Conservation (phyloP, 1,140 invertebrate genomes). For the Carposina sasakii region DNA sequence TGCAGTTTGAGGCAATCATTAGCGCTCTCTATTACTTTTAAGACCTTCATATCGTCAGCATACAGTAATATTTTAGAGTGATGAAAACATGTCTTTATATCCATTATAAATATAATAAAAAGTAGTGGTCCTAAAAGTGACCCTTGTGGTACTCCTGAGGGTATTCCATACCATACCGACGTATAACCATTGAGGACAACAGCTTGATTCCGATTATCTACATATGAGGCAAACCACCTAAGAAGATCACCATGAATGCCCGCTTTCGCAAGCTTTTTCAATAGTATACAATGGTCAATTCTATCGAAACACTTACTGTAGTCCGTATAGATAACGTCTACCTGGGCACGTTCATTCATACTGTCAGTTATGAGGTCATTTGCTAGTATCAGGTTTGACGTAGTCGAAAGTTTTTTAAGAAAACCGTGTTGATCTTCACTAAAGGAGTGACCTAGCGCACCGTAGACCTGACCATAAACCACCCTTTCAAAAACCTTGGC, state of each 20-base stretch:
- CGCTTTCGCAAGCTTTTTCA: neutral
- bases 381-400: neutral
- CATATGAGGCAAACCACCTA: conserved; percentile 28
- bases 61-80: neutral
- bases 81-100: neutral
- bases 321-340: conserved; percentile 33
- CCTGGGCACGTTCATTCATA: conserved; percentile 12
- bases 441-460: conserved; percentile 8
- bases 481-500: conserved; percentile 26
- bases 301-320: conserved; percentile 34
- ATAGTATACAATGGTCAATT: conserved; percentile 12
- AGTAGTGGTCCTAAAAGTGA: conserved; percentile 4
- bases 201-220: conserved; percentile 22
- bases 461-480: conserved; percentile 18
- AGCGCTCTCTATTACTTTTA: no score
- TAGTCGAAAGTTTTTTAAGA: conserved; percentile 9
- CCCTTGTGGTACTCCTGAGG: conserved; percentile 10
- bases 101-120: neutral
- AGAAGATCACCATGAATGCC: conserved; percentile 15
- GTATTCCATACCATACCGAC: conserved; percentile 2
- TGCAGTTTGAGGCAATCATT: no score
- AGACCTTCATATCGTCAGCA: no score
- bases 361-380: neutral
- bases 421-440: conserved; percentile 20
- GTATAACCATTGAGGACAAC: conserved; percentile 22